Evolutionary conservation across 2,888 invertebrate genomes (phyloP).

Genomic region (Xylophagus ater): DNA sequence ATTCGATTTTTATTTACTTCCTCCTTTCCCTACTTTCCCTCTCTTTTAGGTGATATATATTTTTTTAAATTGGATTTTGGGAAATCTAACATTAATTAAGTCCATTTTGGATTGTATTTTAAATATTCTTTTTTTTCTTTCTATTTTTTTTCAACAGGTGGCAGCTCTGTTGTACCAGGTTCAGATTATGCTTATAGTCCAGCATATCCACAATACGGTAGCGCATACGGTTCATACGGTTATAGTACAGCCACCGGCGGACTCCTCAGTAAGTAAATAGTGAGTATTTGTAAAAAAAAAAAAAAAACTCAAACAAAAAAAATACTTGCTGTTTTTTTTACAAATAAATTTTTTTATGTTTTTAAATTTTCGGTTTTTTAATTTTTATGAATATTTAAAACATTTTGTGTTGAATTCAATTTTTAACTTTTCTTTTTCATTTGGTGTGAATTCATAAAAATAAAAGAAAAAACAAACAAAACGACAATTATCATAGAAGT

Average conservation of each 20-base stretch:
- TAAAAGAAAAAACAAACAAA: too few species aligned
- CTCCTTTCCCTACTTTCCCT: too few species aligned
- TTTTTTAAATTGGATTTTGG: background rate
- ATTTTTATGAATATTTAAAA: too few species aligned
- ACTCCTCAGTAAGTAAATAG: slow-evolving; percentile 59
- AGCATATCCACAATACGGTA: slow-evolving; percentile 47
- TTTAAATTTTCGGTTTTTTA: too few species aligned
- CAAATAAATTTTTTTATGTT: too few species aligned
- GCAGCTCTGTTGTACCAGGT: slow-evolving; percentile 49
- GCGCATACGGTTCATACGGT: slow-evolving; percentile 48
- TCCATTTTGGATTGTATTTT: background rate
- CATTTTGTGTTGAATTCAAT: too few species aligned
- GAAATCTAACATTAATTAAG: background rate
- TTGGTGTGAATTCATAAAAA: too few species aligned
- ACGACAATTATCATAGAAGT: too few species aligned
- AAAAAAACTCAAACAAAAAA: background rate
- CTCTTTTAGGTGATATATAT: too few species aligned
- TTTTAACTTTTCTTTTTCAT: too few species aligned
- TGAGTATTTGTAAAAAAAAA: slow-evolving; percentile 42
- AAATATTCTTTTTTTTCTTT: slow-evolving; percentile 11
- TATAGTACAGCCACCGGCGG: slow-evolving; percentile 52
- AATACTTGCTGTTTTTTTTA: slow-evolving; percentile 29
- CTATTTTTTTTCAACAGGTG: slow-evolving; percentile 38
- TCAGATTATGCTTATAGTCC: slow-evolving; percentile 62
- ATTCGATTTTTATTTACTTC: background rate